Evolutionary conservation across 2,888 invertebrate species (phyloP), one percentile per base, ranked within the genome.

Genomic region (Meteorus cinctellus): DNA sequence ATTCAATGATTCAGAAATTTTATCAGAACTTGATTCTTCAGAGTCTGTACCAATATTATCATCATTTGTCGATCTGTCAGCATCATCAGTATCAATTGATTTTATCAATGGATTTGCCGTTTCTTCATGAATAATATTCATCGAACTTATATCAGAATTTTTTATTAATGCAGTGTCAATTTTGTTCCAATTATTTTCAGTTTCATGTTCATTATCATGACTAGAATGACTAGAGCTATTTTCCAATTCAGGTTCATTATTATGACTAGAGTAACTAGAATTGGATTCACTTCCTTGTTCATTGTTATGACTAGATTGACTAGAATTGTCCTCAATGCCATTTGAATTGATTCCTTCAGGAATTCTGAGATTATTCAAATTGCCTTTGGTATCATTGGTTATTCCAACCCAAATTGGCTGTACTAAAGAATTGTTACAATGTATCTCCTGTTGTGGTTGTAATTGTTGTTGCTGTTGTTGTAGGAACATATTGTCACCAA

Each of bases 91-190:
- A 36, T 65, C 24, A 24, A 16, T 36, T 4, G 2, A n/a, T 72
- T 19, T 65, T 19, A 19, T 36, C 36, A 41, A 36, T 24, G n/a
- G 19, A 65, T 24, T 59, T 19, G 8, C 34, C n/a, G 10, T 41
- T 48, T 79, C 79, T 8, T 79, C 76, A 41, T 79, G 75, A 27
- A 77, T 34, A 59, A 79, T 79, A 16, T 79, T 79, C 79, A 79
- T 79, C 0, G 76, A 71, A 19, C 16, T 24, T n/a, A 27, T 45
- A 14, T 69, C 51, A 31, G 48, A 48, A 16, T 51, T 24, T 41
- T 34, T 55, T 4, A 24, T 71, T 27, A 62, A 36, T 5, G 34
- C 24, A 71, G 12, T 45, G 4, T 62, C 59, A 45, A 62, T 36
- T 36, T 24, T 36, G 8, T 65, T 41, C 36, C 36, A 65, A 65